Evolutionary conservation across 2,113 vertebrate species (phyloP), one percentile per base, ranked within the genome.

Genomic region (Arvicanthis niloticus): DNA sequence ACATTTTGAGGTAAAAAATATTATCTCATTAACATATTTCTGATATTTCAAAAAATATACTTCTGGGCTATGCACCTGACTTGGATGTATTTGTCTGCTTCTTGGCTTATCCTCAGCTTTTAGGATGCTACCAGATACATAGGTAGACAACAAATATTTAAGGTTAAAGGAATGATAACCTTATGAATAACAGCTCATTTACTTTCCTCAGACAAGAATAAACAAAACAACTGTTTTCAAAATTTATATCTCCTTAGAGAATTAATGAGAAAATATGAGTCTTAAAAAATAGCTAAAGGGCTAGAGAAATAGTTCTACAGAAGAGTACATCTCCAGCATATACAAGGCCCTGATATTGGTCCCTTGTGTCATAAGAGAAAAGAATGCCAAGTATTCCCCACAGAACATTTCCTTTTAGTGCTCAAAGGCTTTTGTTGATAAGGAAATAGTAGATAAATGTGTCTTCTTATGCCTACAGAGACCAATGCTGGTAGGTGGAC

Each of bases 211-310:
- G 75, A 76, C 29, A 51, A 91, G 67, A 31, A 48, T 76, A 60
- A 81, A 87, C 81, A 81, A 93, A 88, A 45, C 60, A 93, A 88
- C 67, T 26, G 10, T 82, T 93, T 89, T 60, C 81, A 88, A 93
- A 68, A 13, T 60, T 70, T 88, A 65, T 84, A 81, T 91, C 34
- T 56, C 26, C 48, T 68, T 88, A 22, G 40, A 88, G 48, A 91
- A 88, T 53, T 91, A 91, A 87, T 15, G 75, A 85, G 40, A 67
- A 93, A 87, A 81, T 88, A 65, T 88, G 48, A 76, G 42, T 70
- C 90, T 72, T 68, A 87, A 70, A 37, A 6, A 88, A 77, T 72
- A 53, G 45, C 37, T 70, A 53, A 53, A 16, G 45, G 45, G 12
- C 48, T 31, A 88, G 34, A 21, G 1, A 8, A 51, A 24, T 88